phyloP scores from a whole-genome alignment of 2,797 vertebrate genomes.

The Rhinichthys osculus region DNA sequence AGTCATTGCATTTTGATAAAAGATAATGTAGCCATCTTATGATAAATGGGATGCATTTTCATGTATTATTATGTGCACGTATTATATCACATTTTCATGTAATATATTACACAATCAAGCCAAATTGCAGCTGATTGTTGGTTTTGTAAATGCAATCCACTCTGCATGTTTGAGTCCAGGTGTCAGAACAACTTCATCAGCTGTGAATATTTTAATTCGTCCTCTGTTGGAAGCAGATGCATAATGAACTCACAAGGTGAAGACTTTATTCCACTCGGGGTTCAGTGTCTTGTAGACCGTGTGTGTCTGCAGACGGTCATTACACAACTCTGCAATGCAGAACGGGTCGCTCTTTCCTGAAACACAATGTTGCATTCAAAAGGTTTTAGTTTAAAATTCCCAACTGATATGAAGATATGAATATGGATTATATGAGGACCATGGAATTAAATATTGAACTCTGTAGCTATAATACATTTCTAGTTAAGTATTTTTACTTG shows the following conservation, averaged over 20 bases:
- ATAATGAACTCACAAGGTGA: slow-evolving; percentile 91
- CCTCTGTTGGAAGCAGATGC: neutral
- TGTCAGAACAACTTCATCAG: slow-evolving; percentile 22
- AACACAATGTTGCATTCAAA: slow-evolving; percentile 3
- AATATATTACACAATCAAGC: neutral
- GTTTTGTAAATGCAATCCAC: neutral
- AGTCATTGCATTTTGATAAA: neutral
- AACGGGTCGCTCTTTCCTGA: slow-evolving; percentile 98
- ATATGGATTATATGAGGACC: neutral
- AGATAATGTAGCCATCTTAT: too few relatives aligned
- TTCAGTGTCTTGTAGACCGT: slow-evolving; percentile 98
- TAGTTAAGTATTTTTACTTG: neutral
- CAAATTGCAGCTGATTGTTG: neutral
- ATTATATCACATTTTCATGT: neutral
- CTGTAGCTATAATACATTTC: neutral
- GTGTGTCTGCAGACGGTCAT: slow-evolving; percentile 95
- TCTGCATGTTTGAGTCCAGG: neutral
- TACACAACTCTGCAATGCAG: slow-evolving; percentile 96
- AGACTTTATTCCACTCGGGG: slow-evolving; percentile 98
- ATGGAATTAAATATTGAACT: neutral
- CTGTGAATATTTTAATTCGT: neutral
- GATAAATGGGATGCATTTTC: neutral
- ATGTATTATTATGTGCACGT: neutral
- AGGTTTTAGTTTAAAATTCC: neutral
- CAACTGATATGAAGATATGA: neutral